A percentile compares a stretch with the other conserved stretches of the same genome.
These are phyloP conservation scores for Melieria omissa DNA, from an alignment of 2,888 invertebrate genomes.

Conservation along the genomic window DNA sequence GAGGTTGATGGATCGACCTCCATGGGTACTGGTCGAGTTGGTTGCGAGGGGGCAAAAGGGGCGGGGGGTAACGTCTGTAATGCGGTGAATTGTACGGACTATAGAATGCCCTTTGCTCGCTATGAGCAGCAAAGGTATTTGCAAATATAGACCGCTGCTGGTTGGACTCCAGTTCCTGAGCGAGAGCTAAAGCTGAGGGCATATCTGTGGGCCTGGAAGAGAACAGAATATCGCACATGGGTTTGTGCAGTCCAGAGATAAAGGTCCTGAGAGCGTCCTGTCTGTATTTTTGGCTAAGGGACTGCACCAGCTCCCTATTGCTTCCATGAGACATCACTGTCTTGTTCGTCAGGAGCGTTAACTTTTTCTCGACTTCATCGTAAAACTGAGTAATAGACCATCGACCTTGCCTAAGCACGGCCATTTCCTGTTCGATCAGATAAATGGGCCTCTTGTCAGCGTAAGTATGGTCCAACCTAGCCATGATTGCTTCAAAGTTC, in stretches of 20 bases:
- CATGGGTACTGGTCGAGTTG: conserved; percentile 14
- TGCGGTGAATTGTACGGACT: neutral
- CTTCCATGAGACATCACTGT: conserved; percentile 17
- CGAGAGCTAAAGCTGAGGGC: conserved; percentile 12
- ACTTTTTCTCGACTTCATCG: conserved; percentile 34
- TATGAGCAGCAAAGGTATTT: no score
- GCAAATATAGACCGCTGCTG: neutral
- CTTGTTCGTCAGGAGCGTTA: conserved; percentile 34
- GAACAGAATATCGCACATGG: conserved; percentile 23
- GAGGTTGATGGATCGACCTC: neutral
- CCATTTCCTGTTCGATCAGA: conserved; percentile 26
- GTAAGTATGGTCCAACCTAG: conserved; percentile 31
- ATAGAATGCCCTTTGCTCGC: neutral
- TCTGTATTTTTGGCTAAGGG: conserved; percentile 27
- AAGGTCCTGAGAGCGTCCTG: conserved; percentile 28
- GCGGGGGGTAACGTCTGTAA: neutral
- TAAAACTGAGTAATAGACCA: conserved; percentile 25
- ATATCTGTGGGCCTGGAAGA: conserved; percentile 5
- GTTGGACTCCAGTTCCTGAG: conserved; percentile 17
- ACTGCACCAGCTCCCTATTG: conserved; percentile 1
- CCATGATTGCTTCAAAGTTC: conserved; percentile 31
- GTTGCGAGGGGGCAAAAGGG: neutral
- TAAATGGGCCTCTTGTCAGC: conserved; percentile 33
- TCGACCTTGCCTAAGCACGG: conserved; percentile 24
- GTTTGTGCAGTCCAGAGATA: conserved; percentile 19